phyloP scores from a whole-genome alignment of 2,888 invertebrate species.

The Horisme vitalbata region DNA sequence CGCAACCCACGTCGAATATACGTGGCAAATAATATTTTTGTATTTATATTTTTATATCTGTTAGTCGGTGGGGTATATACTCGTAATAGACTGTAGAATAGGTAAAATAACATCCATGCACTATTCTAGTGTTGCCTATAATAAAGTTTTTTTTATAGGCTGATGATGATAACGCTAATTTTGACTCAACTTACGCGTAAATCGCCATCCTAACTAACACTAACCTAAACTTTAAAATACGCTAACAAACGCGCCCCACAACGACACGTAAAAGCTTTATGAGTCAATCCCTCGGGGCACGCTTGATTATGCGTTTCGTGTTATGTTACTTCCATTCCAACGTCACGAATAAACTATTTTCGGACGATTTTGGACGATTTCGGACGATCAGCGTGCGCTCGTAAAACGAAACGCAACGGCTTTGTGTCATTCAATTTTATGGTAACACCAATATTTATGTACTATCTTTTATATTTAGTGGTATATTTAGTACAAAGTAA shows the following conservation, averaged over 20 bases:
- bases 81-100: too few relatives aligned
- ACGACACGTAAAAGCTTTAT: conserved; percentile 63
- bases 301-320: conserved; percentile 70
- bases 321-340: conserved; percentile 65
- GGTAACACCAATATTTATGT: conserved; percentile 41
- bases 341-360: conserved; percentile 73
- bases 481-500: too few relatives aligned
- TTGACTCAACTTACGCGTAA: too few relatives aligned
- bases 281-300: conserved; percentile 70
- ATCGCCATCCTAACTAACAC: too few relatives aligned
- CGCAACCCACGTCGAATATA: too few relatives aligned
- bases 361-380: conserved; percentile 45
- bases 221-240: conserved; percentile 18
- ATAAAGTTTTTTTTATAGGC: too few relatives aligned
- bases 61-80: too few relatives aligned
- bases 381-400: conserved; percentile 35
- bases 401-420: conserved; percentile 68
- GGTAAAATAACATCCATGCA: too few relatives aligned
- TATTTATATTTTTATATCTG: too few relatives aligned
- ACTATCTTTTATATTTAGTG: neutral
- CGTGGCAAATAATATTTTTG: too few relatives aligned
- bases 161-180: too few relatives aligned
- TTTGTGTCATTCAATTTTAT: conserved; percentile 69
- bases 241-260: conserved; percentile 39
- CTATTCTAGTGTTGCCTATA: too few relatives aligned